Base-by-base conservation (phyloP, 1,140 invertebrate genomes). In the Drosophila orosa region DNA sequence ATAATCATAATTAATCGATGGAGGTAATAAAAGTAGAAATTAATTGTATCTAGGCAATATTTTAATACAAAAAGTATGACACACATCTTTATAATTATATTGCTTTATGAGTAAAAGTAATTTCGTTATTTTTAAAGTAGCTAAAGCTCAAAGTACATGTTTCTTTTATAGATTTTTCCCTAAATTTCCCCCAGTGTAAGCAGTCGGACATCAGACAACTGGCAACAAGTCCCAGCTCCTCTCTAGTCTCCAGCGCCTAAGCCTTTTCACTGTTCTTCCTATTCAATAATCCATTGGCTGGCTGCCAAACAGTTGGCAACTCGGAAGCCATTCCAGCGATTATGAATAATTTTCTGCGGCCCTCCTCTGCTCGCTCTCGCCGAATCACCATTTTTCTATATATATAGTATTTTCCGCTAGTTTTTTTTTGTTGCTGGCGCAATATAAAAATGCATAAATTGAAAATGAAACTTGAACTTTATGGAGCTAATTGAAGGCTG, bases 381-480 rank as follows among this genome's bases (percentile, higher is more conserved):
- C 17, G 50, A 50, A 17, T 63, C 13, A 22, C 29, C 22, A 31
- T 27, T 65, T 63, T n/a, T n/a, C n/a, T 37, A 17, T 47, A 27
- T 27, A 48, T 31, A 58, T 31, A 31, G 50, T 45, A 39, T 25
- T 71, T 57, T 48, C 15, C 29, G 22, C 25, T 59, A 55, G 48
- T 47, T 47, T 45, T 47, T 47, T 45, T 65, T 44, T 58, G 61
- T 35, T 45, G 65, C 58, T 44, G 45, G 25, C 3, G 73, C 60
- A 63, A 71, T 67, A 75, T 85, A 61, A 82, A 85, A 85, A 82
- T 78, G 60, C 61, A 87, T 82, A 85, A 85, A 85, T 82, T 78
- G 66, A 75, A 81, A 87, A 76, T 86, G 79, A 78, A 78, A 69
- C 69, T 78, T 83, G 69, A 82, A 87, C 83, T 85, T 82, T 82